These are phyloP conservation scores for Epinotia nisella DNA, from an alignment of 2,888 invertebrate species.

Conservation along the genomic window DNA sequence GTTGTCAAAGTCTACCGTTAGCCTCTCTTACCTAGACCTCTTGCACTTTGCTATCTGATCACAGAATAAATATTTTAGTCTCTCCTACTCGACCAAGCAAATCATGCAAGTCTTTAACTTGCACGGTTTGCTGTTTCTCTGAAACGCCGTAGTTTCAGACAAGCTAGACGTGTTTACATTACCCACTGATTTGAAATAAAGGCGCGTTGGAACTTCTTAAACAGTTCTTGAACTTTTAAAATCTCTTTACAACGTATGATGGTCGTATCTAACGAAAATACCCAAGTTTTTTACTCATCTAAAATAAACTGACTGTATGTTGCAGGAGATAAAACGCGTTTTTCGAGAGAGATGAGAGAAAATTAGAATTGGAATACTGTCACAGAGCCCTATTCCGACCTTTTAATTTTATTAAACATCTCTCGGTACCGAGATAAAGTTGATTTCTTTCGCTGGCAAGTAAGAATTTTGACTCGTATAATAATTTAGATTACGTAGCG, in stretches of 20 bases:
- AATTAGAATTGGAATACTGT: conserved; percentile 75
- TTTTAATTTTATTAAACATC: conserved; percentile 84
- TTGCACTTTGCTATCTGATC: conserved; percentile 47
- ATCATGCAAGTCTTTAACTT: background rate
- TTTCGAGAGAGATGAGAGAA: conserved; percentile 59
- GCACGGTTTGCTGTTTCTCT: conserved; percentile 16
- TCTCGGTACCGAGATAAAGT: conserved; percentile 78
- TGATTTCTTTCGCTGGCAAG: conserved; percentile 82
- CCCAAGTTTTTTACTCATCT: conserved; percentile 50
- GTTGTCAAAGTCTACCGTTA: background rate
- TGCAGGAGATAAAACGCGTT: conserved; percentile 58
- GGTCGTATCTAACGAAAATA: conserved; percentile 49
- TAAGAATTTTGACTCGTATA: conserved; percentile 83
- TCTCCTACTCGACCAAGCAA: conserved; percentile 46
- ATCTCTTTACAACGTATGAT: conserved; percentile 52
- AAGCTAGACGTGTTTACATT: conserved; percentile 10
- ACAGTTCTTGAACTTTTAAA: conserved; percentile 52
- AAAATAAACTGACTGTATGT: conserved; percentile 53
- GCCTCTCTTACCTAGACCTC: background rate
- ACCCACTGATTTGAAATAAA: conserved; percentile 30
- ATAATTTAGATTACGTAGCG: conserved; percentile 85
- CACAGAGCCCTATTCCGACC: conserved; percentile 69
- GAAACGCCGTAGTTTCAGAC: background rate
- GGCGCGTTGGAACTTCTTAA: conserved; percentile 50
- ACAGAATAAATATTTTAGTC: conserved; percentile 46